Base-by-base conservation (phyloP, 1,140 invertebrate species). In the Macrobrachium nipponense region DNA sequence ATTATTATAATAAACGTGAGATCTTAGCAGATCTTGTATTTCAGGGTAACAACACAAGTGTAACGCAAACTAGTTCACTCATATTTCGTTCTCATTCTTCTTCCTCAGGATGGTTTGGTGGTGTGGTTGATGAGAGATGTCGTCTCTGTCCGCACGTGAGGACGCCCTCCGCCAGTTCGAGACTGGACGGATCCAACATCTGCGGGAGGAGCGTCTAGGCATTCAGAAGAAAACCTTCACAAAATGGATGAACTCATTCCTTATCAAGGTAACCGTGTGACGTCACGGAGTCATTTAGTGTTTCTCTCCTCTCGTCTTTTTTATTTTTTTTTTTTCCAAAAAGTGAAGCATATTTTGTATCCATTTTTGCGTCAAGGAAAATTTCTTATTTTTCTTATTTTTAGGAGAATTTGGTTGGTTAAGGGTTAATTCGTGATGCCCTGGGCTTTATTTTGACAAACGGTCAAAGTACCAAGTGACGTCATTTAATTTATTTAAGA, bases 171-270 rank as follows among this genome's bases (percentile, higher is more conserved):
- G 96, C 89, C 98, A 98, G 91, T 99, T 98, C 92, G 98, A 99
- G 94, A 96, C 96, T 92, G 96, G 96, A 90, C 95, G 98, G 82
- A 99, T 99, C 90, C 96, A 97, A 92, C 96, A 97, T 90, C 94
- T 99, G 90, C 97, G 99, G 91, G 97, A 99, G 91, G 98, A 99
- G 93, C 94, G 98, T 87, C 93, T 99, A 81, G 95, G 98, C 91
- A 99, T 99, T 89, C 98, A 99, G 92, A 99, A 99, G 94, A 99
- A 99, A 92, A 99, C 98, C 11, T 99, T 99, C 92, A 99, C 98
- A 90, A 99, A 99, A 98, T 99, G 98, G 98, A 98, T 99, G 94
- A 99, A 99, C 92, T 98, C 97, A 3, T 99, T 99, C 92, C 92
- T 99, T 87, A 95, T 97, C 91, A 99, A 98, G 94, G 97, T 98